Evolutionary conservation across 2,888 invertebrate species (phyloP).

Genomic region (Bhutanitis thaidina): DNA sequence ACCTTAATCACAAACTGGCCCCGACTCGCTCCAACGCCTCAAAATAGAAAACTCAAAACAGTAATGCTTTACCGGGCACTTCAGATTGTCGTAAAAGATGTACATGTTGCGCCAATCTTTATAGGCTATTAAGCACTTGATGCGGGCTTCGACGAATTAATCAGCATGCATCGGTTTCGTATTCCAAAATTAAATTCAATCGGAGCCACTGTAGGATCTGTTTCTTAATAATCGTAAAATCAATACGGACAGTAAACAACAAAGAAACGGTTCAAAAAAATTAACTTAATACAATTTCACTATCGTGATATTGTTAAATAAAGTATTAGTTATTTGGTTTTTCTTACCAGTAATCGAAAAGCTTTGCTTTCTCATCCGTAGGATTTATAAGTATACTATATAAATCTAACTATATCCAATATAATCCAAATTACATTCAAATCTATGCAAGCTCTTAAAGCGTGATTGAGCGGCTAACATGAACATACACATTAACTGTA

Average conservation of each 20-base stretch:
- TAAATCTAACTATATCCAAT: too few species aligned
- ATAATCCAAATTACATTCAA: too few species aligned
- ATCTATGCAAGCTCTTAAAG: too few species aligned
- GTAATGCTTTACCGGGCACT: slow-evolving; percentile 40
- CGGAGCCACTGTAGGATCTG: not conserved
- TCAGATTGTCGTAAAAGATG: slow-evolving; percentile 53
- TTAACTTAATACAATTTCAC: too few species aligned
- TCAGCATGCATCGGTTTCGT: slow-evolving; percentile 28
- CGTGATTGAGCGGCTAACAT: too few species aligned
- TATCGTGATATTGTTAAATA: too few species aligned
- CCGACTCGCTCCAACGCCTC: slow-evolving; percentile 51
- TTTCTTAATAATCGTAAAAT: not conserved
- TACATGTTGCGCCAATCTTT: slow-evolving; percentile 44
- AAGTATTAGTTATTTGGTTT: too few species aligned
- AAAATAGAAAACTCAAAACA: slow-evolving; percentile 58
- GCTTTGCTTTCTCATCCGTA: too few species aligned
- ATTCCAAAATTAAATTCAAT: slow-evolving; percentile 37
- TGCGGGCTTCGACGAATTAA: slow-evolving; percentile 27
- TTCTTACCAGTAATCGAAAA: too few species aligned
- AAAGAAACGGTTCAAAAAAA: too few species aligned
- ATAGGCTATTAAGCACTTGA: slow-evolving; percentile 52
- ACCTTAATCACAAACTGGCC: slow-evolving; percentile 52
- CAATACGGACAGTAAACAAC: not conserved
- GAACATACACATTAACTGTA: too few species aligned
- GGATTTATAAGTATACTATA: too few species aligned